Conservation (phyloP, 1,140 invertebrate species). For the Orchesella cincta region DNA sequence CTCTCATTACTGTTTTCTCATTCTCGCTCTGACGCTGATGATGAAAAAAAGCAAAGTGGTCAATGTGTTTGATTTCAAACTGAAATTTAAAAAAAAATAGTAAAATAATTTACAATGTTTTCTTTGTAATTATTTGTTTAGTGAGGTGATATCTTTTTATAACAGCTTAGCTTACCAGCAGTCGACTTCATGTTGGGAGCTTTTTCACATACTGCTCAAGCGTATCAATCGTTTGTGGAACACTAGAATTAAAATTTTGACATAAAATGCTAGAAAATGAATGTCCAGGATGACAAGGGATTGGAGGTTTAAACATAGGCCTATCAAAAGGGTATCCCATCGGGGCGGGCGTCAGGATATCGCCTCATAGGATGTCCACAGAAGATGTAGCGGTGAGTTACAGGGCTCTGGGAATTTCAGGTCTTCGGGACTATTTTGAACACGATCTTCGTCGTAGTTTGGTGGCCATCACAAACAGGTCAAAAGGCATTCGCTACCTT, state of each 20-base stretch:
- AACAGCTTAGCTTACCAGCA: not conserved
- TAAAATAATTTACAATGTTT: not conserved
- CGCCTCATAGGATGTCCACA: constrained; percentile 26
- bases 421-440: not conserved
- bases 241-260: not conserved
- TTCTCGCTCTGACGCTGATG: no score
- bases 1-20: not conserved
- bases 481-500: constrained; percentile 51
- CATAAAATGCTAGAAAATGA: not conserved
- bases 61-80: constrained; percentile 17
- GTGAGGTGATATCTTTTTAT: no score
- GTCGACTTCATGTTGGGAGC: not conserved
- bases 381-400: constrained; percentile 14
- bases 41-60: constrained; percentile 1
- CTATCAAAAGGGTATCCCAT: constrained; percentile 23
- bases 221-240: not conserved
- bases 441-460: constrained; percentile 48
- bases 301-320: not conserved
- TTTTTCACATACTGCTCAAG: constrained; percentile 4
- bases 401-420: constrained; percentile 6
- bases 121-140: no score
- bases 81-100: not conserved
- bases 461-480: constrained; percentile 53
- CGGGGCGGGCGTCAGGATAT: constrained; percentile 34
- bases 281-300: not conserved